Conservation (phyloP, 2,888 invertebrate genomes). For the Mesorhabditis spiculigera region DNA sequence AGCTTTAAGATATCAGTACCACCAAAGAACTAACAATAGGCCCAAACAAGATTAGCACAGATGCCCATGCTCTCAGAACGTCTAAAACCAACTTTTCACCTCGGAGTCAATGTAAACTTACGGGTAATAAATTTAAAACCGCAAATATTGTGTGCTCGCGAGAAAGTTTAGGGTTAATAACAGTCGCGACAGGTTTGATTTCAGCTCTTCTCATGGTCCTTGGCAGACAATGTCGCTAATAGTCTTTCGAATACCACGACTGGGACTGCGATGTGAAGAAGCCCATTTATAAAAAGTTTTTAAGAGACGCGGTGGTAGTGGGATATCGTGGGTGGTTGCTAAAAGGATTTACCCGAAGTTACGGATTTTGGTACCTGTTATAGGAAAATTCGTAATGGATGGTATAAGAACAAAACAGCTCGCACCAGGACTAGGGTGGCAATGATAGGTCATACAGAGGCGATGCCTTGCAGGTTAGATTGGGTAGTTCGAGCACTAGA, state of each 20-base stretch:
- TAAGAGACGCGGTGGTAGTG: neutral
- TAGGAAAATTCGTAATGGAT: neutral
- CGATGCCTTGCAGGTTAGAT: neutral
- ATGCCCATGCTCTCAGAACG: neutral
- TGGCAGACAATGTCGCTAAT: neutral
- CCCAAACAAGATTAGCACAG: neutral
- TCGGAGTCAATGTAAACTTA: neutral
- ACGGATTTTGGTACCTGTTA: neutral
- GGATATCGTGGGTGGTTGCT: neutral
- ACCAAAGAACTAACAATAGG: neutral
- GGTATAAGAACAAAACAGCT: neutral
- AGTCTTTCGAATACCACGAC: neutral
- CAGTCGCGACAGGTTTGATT: neutral
- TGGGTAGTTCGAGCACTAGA: neutral
- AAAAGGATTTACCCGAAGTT: neutral
- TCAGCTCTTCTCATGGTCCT: neutral
- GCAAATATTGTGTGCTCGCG: neutral
- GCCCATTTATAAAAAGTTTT: neutral
- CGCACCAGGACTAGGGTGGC: neutral
- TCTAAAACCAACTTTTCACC: neutral
- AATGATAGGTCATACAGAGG: neutral
- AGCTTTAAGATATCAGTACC: neutral
- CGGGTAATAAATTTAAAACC: too few species aligned
- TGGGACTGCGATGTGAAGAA: neutral
- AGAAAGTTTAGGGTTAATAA: neutral